phyloP scores from a whole-genome alignment of 2,888 invertebrate genomes.

The Polylopha cassiicola region DNA sequence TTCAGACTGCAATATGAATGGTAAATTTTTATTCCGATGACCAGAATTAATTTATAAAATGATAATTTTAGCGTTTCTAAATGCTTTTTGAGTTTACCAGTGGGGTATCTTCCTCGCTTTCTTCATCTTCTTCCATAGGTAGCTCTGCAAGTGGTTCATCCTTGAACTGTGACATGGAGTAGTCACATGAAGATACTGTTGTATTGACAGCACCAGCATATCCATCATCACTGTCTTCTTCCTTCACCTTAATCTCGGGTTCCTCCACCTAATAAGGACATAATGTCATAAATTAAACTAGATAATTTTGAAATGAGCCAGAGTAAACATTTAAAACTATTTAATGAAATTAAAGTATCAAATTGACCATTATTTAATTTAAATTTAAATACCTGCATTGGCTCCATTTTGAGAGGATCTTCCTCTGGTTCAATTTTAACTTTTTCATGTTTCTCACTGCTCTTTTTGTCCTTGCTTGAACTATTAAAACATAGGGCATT shows the following conservation, averaged over 20 bases:
- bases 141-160: constrained; percentile 73
- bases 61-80: too few species aligned
- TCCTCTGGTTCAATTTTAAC: constrained; percentile 48
- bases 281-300: too few species aligned
- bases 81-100: constrained; percentile 74
- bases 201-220: constrained; percentile 62
- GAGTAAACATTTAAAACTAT: too few species aligned
- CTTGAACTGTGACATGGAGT: constrained; percentile 82
- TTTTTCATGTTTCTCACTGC: constrained; percentile 49
- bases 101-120: constrained; percentile 86
- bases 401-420: constrained; percentile 61
- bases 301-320: too few species aligned
- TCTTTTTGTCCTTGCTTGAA: constrained; percentile 59
- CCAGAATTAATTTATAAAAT: too few species aligned
- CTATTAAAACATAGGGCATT: constrained; percentile 27
- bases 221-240: constrained; percentile 62
- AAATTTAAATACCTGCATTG: constrained; percentile 47
- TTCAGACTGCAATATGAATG: constrained; percentile 35
- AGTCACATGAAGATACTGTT: constrained; percentile 83
- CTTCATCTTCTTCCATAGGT: constrained; percentile 74
- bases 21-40: too few species aligned
- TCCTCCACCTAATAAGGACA: constrained; percentile 46
- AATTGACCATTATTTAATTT: neutral
- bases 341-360: too few species aligned
- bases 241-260: constrained; percentile 61